Base-by-base conservation (phyloP, 2,797 vertebrate species). In the Xenops minutus region DNA sequence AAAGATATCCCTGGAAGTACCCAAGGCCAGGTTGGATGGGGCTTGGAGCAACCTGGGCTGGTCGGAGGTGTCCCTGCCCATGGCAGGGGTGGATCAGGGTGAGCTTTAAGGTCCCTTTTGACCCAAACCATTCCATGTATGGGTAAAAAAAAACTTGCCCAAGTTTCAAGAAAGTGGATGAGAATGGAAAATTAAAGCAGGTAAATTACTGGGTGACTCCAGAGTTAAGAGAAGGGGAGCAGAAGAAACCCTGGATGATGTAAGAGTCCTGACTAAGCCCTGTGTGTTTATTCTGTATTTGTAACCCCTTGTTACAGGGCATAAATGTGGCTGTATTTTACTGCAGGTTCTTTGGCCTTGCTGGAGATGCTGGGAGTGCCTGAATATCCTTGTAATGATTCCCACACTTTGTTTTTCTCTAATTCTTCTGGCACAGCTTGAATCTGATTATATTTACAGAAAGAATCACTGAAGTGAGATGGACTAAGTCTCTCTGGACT, bases 91-190 rank as follows among this genome's bases (percentile, higher is more conserved):
- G 58, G 11, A 3, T 20, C 15, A 19, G 27, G 22, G 0, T 37
- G 55, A 5, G 8, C 8, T 49, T 69, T 21, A 0, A 41, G 12
- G 3, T 59, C 34, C 16, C 1, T 48, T 20, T 22, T 26, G 14
- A 37, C 18, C 30, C 55, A 62, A 63, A 44, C 23, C 32, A 2
- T 69, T 14, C 34, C 1, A 0, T 4, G 4, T 16, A 7, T 10
- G 15, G 36, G 29, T 10, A 12, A 29, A 54, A 52, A 26, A 54
- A 63, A 12, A 1, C 22, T 63, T 13, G 11, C 0, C 3, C 2
- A 18, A 1, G 7, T 18, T 41, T 46, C 29, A 30, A 56, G 36
- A 6, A 44, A 59, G 2, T 24, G 17, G 7, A 3, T 41, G 29
- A 61, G 22, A 67, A 34, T 4, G 2, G 55, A 81, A 44, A 19